phyloP scores from a whole-genome alignment of 2,797 vertebrate species.

The Catamblyrhynchus diadema region DNA sequence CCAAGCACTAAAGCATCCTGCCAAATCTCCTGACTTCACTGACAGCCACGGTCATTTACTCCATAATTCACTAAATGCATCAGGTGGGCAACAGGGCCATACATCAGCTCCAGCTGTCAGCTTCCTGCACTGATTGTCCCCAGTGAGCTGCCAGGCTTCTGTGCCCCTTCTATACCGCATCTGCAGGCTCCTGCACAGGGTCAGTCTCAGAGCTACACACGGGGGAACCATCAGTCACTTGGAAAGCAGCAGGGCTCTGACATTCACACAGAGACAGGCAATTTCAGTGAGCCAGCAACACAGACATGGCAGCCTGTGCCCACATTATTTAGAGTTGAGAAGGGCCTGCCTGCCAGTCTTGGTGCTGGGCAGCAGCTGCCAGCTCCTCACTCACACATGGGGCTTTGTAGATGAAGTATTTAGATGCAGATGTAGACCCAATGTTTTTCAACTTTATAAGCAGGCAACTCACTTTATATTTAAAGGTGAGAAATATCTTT shows the following conservation, averaged over 20 bases:
- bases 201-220: neutral
- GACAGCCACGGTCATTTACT: neutral
- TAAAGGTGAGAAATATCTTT: neutral
- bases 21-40: neutral
- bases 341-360: neutral
- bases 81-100: neutral
- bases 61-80: neutral
- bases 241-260: neutral
- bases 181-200: neutral
- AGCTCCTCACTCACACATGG: rapidly evolving
- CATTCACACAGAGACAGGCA: neutral
- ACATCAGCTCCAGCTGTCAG: neutral
- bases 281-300: neutral
- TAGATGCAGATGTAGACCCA: rapidly evolving
- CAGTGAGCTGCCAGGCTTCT: neutral
- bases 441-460: neutral
- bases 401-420: neutral
- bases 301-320: rapidly evolving
- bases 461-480: neutral
- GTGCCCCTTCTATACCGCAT: neutral
- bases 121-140: rapidly evolving
- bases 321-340: neutral
- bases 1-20: neutral
- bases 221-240: neutral
- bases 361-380: rapidly evolving